Percentiles rank a stretch among this genome's conserved stretches.
These are phyloP conservation scores for Pitangus sulphuratus DNA, from an alignment of 2,797 vertebrate genomes.

Conservation along the genomic window DNA sequence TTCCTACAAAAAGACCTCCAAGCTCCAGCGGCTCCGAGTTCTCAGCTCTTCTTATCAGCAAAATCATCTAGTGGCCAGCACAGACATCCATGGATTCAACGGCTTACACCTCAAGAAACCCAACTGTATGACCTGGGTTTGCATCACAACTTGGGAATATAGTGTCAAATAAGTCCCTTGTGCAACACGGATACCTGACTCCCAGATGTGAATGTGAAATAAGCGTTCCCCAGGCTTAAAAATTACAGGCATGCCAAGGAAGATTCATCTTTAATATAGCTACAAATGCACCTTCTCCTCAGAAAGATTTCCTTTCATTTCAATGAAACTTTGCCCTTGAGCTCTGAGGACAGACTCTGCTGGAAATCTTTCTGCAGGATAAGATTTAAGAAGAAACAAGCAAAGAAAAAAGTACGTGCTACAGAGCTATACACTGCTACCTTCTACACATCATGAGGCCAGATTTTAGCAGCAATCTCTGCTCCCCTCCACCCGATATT, in stretches of 20 bases:
- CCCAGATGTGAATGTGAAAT: background rate
- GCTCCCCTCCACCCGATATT: background rate
- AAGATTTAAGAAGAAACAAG: background rate
- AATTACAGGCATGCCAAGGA: background rate
- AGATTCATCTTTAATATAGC: background rate
- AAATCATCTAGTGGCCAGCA: background rate
- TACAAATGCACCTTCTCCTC: background rate
- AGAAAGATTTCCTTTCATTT: background rate
- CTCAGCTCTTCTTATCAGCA: background rate
- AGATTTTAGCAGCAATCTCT: background rate
- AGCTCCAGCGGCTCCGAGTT: background rate
- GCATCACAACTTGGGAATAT: background rate
- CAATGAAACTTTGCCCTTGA: background rate
- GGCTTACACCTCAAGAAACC: background rate
- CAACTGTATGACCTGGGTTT: accelerated
- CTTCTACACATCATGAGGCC: background rate
- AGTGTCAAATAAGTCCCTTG: accelerated
- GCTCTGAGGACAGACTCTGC: background rate
- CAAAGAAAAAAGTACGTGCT: background rate
- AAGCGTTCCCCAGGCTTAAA: background rate
- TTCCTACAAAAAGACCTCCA: background rate
- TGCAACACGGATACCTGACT: accelerated
- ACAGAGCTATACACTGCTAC: background rate
- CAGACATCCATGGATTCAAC: background rate
- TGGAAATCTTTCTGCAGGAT: background rate